phyloP scores from a whole-genome alignment of 2,888 invertebrate species.

The Cephus nigrinus region DNA sequence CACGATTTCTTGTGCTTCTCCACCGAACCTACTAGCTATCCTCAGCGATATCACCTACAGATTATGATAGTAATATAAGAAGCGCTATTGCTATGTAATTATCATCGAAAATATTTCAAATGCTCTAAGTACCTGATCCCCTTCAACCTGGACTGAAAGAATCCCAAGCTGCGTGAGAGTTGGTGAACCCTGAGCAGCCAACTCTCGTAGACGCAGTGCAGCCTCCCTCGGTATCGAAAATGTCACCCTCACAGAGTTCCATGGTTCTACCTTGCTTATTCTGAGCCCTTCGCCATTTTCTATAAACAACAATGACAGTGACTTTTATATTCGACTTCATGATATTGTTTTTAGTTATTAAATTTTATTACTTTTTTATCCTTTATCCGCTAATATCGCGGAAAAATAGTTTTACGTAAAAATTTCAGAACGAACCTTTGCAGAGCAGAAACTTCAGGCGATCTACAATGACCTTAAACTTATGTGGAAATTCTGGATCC shows the following conservation, averaged over 20 bases:
- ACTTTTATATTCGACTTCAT: no score
- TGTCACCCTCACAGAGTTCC: conserved; percentile 98
- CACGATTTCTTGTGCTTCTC: conserved; percentile 79
- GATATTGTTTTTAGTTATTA: conserved; percentile 37
- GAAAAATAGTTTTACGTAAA: conserved; percentile 2
- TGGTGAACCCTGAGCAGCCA: conserved; percentile 91
- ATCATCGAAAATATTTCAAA: not conserved
- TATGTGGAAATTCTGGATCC: conserved; percentile 87
- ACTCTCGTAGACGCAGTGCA: conserved; percentile 88
- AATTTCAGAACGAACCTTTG: conserved; percentile 69
- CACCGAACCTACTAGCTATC: conserved; percentile 74
- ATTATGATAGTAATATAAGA: not conserved
- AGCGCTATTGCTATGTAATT: no score
- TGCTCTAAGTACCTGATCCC: conserved; percentile 75
- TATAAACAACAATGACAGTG: conserved; percentile 32
- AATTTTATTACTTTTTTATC: no score
- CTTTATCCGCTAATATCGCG: no score
- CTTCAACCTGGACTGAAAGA: conserved; percentile 93
- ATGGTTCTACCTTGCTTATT: conserved; percentile 91
- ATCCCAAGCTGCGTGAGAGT: conserved; percentile 92
- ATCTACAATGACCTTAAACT: conserved; percentile 81
- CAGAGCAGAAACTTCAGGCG: conserved; percentile 83
- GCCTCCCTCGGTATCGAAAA: conserved; percentile 97
- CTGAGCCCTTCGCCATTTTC: conserved; percentile 70
- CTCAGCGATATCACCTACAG: conserved; percentile 72